phyloP scores from a whole-genome alignment of 2,797 vertebrate genomes.

The Acipenser ruthenus region DNA sequence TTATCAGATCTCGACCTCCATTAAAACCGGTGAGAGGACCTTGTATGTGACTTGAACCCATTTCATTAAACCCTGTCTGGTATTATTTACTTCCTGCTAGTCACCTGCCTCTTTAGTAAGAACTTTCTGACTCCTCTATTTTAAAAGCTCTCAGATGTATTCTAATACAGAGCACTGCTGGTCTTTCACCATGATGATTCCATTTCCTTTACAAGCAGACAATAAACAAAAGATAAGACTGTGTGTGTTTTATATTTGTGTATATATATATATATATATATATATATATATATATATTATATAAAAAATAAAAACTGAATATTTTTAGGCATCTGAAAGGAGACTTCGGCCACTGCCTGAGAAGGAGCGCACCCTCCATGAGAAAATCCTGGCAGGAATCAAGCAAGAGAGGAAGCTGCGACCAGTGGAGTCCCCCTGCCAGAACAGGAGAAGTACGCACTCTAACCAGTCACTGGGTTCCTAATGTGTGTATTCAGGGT shows the following conservation, averaged over 20 bases:
- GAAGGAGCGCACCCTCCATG: constrained; percentile 72
- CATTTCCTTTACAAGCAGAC: too few species aligned
- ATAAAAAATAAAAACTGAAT: not conserved
- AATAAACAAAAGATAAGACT: too few species aligned
- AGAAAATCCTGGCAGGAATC: constrained; percentile 83
- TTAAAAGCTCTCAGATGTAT: not conserved
- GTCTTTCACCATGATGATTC: too few species aligned
- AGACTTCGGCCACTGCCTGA: constrained; percentile 73
- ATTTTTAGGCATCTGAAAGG: constrained; percentile 71
- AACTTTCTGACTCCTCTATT: not conserved
- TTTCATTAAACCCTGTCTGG: too few species aligned
- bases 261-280: too few species aligned
- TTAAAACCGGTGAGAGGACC: constrained; percentile 75
- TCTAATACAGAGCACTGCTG: too few species aligned
- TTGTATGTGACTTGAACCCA: not conserved
- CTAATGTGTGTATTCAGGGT: not conserved
- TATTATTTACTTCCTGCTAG: not conserved
- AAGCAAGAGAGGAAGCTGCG: constrained; percentile 80
- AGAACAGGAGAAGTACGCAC: not conserved
- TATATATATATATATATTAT: too few species aligned
- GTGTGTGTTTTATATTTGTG: too few species aligned
- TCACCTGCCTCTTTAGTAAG: too few species aligned
- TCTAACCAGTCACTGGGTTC: not conserved
- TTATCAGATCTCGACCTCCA: constrained; percentile 88
- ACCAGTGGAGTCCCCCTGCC: constrained; percentile 52